phyloP scores from a whole-genome alignment of 2,888 invertebrate species.

The Eupeodes luniger region DNA sequence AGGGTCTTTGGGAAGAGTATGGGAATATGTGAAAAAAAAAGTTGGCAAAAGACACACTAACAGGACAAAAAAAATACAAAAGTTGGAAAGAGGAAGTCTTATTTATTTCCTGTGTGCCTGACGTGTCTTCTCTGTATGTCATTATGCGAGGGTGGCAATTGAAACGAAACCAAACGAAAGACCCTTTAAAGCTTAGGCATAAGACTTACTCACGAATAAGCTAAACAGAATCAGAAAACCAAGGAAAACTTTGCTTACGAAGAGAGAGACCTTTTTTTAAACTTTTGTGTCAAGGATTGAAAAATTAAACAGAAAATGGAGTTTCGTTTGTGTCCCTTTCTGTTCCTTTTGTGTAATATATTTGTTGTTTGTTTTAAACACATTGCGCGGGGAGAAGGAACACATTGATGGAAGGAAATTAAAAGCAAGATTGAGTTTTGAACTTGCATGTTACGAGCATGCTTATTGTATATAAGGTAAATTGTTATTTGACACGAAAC shows the following conservation, averaged over 20 bases:
- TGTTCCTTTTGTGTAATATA: not conserved
- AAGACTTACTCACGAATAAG: not conserved
- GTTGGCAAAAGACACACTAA: conserved; percentile 9
- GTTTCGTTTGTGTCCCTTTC: conserved; percentile 48
- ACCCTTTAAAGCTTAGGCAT: not conserved
- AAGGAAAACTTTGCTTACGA: conserved; percentile 47
- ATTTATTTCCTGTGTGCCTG: conserved; percentile 68
- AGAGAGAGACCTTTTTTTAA: not conserved
- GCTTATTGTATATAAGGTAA: not conserved
- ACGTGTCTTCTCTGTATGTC: conserved; percentile 44
- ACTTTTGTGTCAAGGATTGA: conserved; percentile 41
- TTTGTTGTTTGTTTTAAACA: not conserved
- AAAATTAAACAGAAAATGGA: conserved; percentile 70
- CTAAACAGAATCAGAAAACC: conserved; percentile 3
- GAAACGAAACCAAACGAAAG: conserved; percentile 35
- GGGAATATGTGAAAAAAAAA: conserved; percentile 42
- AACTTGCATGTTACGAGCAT: conserved; percentile 40
- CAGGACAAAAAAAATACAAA: conserved; percentile 19
- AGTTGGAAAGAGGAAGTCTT: conserved; percentile 64
- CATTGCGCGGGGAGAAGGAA: not conserved
- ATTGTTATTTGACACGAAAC: conserved; percentile 51
- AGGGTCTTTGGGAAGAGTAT: not conserved
- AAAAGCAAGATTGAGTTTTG: conserved; percentile 66
- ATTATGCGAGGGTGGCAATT: conserved; percentile 70
- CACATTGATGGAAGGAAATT: conserved; percentile 60